Evolutionary conservation across 2,888 invertebrate genomes (phyloP), one percentile per base, ranked within the genome.

Genomic region (Ferrisia virgata): DNA sequence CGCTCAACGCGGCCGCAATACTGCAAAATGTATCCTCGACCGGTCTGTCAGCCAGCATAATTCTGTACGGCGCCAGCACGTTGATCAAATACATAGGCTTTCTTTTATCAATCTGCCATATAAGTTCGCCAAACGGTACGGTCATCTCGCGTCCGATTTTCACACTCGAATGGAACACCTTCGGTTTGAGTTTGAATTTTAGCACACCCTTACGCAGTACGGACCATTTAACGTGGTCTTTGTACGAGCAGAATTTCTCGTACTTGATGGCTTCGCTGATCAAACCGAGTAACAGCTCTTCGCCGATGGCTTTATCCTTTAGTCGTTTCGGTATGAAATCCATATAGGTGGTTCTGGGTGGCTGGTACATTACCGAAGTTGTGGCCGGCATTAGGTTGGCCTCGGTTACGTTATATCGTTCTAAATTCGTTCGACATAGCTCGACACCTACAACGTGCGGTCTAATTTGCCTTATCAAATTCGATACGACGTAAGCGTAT

Each of bases 401-500:
- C 8, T 43, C 43, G 1, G 36, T n/a, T 13, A 47, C 47, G 33
- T 82, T 69, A 28, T 64, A 82, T 5, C 82, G 69, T 39, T 82
- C 82, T n/a, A 82, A 18, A 31, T 64, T 82, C 28, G 82, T 82
- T 13, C 58, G 39, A 31, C 84, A 84, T 2, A 84, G 69, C 28
- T 84, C 84, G 58, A 84, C 79, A 22, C 64, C 84, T 2, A 84
- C 84, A 9, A 64, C 33, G 39, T 79, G 79, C 18, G 84, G 84
- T 39, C 40, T 79, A 8, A 79, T 40, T 2, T 22, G 28, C 0
- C 39, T 11, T 5, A 84, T 31, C 1, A 84, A 69, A 33, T 53
- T 11, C 1, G 31, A 36, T 8, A 69, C 79, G 25, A 79, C 79
- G n/a, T 39, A 22, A 4, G 79, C 79, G 64, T 79, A 79, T 36